phyloP scores from a whole-genome alignment of 2,888 invertebrate genomes.

The Volucella inflata region DNA sequence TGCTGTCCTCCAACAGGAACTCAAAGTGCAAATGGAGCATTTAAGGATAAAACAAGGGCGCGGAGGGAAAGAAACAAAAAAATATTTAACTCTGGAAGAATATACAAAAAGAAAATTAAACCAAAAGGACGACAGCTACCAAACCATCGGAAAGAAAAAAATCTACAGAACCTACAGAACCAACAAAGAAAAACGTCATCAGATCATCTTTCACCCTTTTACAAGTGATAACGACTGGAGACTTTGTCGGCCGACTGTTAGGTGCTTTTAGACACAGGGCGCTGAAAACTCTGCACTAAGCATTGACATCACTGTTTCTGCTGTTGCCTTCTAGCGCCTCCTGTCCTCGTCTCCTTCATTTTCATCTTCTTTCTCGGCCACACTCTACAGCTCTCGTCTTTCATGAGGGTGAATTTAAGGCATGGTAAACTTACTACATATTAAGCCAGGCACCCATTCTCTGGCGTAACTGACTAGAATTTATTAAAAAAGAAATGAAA shows the following conservation, averaged over 20 bases:
- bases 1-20: constrained; percentile 32
- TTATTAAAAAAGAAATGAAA: constrained; percentile 45
- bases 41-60: constrained; percentile 37
- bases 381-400: not conserved
- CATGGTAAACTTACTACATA: too few species aligned
- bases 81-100: constrained; percentile 39
- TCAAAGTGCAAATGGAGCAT: constrained; percentile 60
- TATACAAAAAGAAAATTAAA: not conserved
- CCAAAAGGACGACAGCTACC: not conserved
- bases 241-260: constrained; percentile 8
- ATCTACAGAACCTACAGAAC: constrained; percentile 1
- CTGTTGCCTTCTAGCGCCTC: constrained; percentile 37
- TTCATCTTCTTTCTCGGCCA: too few species aligned
- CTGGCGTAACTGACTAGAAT: constrained; percentile 31
- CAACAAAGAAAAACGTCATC: not conserved
- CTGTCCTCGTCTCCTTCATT: too few species aligned
- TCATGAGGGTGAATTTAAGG: too few species aligned
- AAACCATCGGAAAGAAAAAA: constrained; percentile 51
- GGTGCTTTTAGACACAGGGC: constrained; percentile 41
- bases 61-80: constrained; percentile 8
- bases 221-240: constrained; percentile 32
- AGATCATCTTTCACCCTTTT: constrained; percentile 39
- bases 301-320: constrained; percentile 45
- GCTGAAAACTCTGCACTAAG: too few species aligned
- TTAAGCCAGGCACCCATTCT: constrained; percentile 20